A percentile compares a stretch with the other conserved stretches of the same genome.
phyloP scores from a whole-genome alignment of 2,888 invertebrate species.

The Drosophila formosana region DNA sequence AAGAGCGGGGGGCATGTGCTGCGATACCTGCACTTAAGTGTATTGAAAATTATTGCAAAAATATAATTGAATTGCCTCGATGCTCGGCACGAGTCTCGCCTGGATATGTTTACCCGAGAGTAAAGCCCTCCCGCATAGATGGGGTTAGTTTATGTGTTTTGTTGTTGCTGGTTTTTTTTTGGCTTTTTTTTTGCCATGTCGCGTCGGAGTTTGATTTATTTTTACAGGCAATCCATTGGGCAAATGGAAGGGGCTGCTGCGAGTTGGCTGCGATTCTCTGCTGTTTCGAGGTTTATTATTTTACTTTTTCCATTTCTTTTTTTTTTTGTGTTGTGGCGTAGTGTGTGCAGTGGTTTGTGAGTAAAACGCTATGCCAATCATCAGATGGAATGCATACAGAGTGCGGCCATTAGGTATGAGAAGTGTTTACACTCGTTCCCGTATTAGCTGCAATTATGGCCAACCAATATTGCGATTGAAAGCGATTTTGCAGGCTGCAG shows the following conservation, averaged over 20 bases:
- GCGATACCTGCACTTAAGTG: constrained; percentile 78
- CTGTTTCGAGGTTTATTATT: constrained; percentile 9
- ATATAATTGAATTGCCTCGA: constrained; percentile 79
- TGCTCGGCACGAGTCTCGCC: constrained; percentile 29
- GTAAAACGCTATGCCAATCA: constrained; percentile 53
- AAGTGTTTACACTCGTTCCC: not conserved
- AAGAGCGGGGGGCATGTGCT: not conserved
- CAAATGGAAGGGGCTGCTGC: constrained; percentile 16
- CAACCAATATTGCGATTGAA: constrained; percentile 30
- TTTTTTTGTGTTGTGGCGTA: not conserved
- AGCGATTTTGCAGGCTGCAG: constrained; percentile 41
- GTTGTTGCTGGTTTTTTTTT: not conserved
- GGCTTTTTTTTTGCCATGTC: constrained; percentile 44
- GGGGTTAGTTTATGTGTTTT: constrained; percentile 54
- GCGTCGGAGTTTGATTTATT: constrained; percentile 70
- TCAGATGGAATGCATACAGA: constrained; percentile 49
- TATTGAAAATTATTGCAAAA: constrained; percentile 82
- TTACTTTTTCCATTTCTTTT: not conserved
- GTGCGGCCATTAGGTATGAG: constrained; percentile 12
- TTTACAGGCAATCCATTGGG: constrained; percentile 47
- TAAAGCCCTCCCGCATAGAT: constrained; percentile 13
- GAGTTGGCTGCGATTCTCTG: too few species aligned
- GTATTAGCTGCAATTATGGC: constrained; percentile 28
- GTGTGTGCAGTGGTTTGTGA: constrained; percentile 2
- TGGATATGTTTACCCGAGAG: constrained; percentile 32